phyloP scores from a whole-genome alignment of 2,113 vertebrate species.

The Scomber scombrus region DNA sequence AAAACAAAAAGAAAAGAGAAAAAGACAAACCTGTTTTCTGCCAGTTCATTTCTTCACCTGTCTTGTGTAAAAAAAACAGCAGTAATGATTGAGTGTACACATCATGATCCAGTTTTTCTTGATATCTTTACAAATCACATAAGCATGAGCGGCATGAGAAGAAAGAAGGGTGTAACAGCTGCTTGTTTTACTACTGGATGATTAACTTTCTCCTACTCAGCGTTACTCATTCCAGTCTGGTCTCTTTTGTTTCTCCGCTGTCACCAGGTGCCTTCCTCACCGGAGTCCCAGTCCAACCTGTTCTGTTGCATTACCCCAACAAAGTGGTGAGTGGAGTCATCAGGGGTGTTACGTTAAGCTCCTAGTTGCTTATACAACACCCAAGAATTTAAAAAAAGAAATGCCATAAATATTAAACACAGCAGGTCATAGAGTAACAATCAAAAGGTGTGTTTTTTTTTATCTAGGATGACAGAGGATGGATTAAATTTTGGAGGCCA shows the following conservation, averaged over 20 bases:
- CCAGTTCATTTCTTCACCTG: not conserved
- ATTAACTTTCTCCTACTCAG: not conserved
- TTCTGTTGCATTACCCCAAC: conserved; percentile 90
- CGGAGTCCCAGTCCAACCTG: conserved; percentile 91
- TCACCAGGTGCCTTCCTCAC: conserved; percentile 90
- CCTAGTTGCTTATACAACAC: not conserved
- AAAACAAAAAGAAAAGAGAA: not conserved
- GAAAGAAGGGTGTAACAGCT: conserved; percentile 19
- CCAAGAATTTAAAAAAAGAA: too few relatives aligned
- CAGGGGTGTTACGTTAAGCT: too few relatives aligned
- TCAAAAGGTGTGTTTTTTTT: too few relatives aligned
- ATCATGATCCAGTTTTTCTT: not conserved
- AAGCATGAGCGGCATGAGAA: conserved; percentile 40
- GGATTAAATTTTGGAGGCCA: too few relatives aligned
- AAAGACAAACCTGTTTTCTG: not conserved
- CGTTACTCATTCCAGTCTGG: not conserved
- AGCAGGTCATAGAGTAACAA: too few relatives aligned
- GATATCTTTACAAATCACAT: not conserved
- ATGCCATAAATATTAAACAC: too few relatives aligned
- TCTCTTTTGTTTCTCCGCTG: not conserved
- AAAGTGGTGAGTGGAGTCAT: conserved; percentile 84
- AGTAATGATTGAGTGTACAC: not conserved
- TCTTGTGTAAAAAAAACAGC: too few relatives aligned
- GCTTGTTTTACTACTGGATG: not conserved
- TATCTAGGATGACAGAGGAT: too few relatives aligned